phyloP scores from a whole-genome alignment of 2,113 vertebrate species.

The Nanorana parkeri region DNA sequence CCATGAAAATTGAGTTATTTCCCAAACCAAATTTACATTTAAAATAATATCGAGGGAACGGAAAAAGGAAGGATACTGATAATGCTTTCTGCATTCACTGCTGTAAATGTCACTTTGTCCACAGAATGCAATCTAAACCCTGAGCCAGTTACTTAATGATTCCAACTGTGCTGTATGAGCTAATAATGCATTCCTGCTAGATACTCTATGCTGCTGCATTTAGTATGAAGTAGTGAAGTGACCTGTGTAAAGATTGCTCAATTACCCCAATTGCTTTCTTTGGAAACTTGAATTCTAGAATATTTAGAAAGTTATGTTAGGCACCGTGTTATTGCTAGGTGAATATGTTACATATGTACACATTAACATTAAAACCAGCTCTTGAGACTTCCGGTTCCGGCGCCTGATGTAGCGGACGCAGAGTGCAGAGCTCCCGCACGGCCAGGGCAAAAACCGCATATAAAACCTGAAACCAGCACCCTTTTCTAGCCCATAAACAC shows the following conservation, averaged over 20 bases:
- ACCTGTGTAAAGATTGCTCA: conserved; percentile 23
- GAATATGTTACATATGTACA: not conserved
- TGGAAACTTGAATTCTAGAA: not conserved
- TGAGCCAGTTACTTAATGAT: conserved; percentile 28
- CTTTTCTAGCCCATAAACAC: too few species aligned
- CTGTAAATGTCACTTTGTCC: conserved; percentile 40
- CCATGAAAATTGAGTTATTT: conserved; percentile 51
- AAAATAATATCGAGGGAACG: conserved; percentile 40
- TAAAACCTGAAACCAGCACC: too few species aligned
- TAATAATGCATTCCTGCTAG: conserved; percentile 18
- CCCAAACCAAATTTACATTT: conserved; percentile 52
- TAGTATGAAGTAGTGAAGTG: conserved; percentile 4
- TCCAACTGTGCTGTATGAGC: conserved; percentile 10
- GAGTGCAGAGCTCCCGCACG: too few species aligned
- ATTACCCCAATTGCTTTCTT: conserved; percentile 3
- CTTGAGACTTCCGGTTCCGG: not conserved
- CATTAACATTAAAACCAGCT: not conserved
- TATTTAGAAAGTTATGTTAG: not conserved
- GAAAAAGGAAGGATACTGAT: conserved; percentile 31
- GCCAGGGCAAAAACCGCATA: too few species aligned
- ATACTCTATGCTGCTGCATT: not conserved
- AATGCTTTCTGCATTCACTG: conserved; percentile 23
- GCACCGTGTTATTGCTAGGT: not conserved
- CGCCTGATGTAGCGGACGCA: too few species aligned
- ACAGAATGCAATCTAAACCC: conserved; percentile 35